Evolutionary conservation across 2,888 invertebrate genomes (phyloP).

Genomic region (Marronus borbonicus): DNA sequence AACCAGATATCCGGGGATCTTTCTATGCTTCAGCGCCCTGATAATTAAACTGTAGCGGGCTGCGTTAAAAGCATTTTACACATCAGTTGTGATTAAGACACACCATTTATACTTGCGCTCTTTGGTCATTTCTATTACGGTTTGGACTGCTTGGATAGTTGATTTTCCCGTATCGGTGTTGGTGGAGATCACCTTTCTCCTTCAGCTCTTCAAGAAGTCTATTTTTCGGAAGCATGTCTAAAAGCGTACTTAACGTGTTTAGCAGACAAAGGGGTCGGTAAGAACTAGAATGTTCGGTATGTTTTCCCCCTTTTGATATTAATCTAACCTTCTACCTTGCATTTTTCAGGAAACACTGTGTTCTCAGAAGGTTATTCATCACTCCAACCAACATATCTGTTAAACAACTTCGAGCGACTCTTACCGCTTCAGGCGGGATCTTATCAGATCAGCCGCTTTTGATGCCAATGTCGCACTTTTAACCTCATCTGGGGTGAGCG

Average conservation of each 20-base stretch:
- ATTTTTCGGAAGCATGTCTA: too few relatives aligned
- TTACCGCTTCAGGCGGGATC: slow-evolving; percentile 21
- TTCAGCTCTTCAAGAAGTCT: too few relatives aligned
- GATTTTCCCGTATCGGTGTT: too few relatives aligned
- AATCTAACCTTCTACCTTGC: slow-evolving; percentile 6
- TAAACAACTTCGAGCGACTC: not conserved
- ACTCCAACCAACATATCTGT: not conserved
- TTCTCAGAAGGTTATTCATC: slow-evolving; percentile 14
- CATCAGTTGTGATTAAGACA: too few relatives aligned
- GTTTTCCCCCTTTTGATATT: slow-evolving; percentile 1
- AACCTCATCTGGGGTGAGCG: slow-evolving; percentile 20
- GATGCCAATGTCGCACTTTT: slow-evolving; percentile 22
- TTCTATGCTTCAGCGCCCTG: too few relatives aligned
- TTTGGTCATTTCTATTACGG: too few relatives aligned
- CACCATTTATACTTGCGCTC: too few relatives aligned
- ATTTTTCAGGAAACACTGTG: slow-evolving; percentile 2
- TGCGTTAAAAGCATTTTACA: too few relatives aligned
- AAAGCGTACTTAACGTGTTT: slow-evolving; percentile 8
- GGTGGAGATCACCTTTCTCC: too few relatives aligned
- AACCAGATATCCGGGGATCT: too few relatives aligned
- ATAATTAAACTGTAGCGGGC: too few relatives aligned
- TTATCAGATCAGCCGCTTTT: slow-evolving; percentile 32
- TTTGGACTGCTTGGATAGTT: too few relatives aligned
- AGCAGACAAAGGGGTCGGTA: slow-evolving; percentile 14
- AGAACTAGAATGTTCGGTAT: slow-evolving; percentile 1